A percentile compares a stretch with the other conserved stretches of the same genome.
phyloP scores from a whole-genome alignment of 2,797 vertebrate species.

The Hybognathus amarus region DNA sequence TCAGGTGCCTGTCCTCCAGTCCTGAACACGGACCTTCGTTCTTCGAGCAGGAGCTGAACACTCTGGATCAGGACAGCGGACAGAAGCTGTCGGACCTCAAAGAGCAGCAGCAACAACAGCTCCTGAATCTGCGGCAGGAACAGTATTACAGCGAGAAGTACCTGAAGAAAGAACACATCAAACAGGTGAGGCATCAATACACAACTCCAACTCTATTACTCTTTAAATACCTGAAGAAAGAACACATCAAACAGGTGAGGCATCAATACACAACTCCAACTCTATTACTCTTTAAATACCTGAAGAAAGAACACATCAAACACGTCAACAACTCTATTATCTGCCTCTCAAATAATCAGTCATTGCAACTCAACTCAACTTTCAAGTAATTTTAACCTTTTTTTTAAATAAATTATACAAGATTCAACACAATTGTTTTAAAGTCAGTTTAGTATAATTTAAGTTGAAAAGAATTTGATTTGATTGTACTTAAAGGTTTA shows the following conservation, averaged over 20 bases:
- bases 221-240: too few relatives aligned
- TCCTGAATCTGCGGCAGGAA: constrained; percentile 93
- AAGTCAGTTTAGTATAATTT: not conserved
- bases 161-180: constrained; percentile 88
- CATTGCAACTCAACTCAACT: too few relatives aligned
- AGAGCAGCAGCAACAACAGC: constrained; percentile 94
- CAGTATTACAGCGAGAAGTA: constrained; percentile 99
- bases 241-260: constrained; percentile 91
- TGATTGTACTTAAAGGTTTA: too few relatives aligned
- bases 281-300: constrained; percentile 77
- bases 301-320: constrained; percentile 87
- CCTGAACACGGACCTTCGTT: constrained; percentile 81
- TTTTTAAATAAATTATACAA: too few relatives aligned
- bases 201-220: too few relatives aligned
- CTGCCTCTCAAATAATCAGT: too few relatives aligned
- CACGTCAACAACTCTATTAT: too few relatives aligned
- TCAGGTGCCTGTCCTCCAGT: constrained; percentile 81
- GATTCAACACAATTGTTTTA: too few relatives aligned
- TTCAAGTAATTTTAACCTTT: too few relatives aligned
- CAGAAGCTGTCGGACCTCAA: constrained; percentile 89
- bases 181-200: constrained; percentile 52
- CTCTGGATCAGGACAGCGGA: constrained; percentile 84
- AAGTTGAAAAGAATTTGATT: not conserved
- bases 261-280: not conserved
- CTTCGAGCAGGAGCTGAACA: constrained; percentile 84